phyloP scores from a whole-genome alignment of 2,888 invertebrate species.

The Salpingus planirostris region DNA sequence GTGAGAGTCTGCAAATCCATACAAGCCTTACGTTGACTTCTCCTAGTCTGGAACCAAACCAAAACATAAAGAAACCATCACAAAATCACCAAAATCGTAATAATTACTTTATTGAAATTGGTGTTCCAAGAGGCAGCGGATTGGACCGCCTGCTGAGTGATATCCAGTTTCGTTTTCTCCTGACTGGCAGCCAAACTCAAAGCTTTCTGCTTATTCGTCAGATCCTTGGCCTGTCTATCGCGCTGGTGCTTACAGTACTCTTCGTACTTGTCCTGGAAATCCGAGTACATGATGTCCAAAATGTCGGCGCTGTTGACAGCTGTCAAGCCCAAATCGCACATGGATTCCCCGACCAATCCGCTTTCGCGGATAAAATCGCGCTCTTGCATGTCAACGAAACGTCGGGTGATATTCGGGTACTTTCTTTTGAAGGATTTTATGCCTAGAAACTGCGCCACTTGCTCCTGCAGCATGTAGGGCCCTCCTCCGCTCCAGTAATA shows the following conservation, averaged over 20 bases:
- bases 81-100: conserved; percentile 1
- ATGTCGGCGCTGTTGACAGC: conserved; percentile 89
- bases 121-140: conserved; percentile 86
- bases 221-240: conserved; percentile 60
- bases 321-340: conserved; percentile 89
- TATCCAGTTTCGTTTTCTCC: conserved; percentile 52
- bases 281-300: conserved; percentile 88
- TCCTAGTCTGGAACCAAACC: conserved; percentile 41
- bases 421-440: conserved; percentile 96
- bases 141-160: conserved; percentile 73
- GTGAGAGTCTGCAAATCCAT: conserved; percentile 89
- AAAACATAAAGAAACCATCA: conserved; percentile 5
- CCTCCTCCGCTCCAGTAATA: conserved; percentile 84
- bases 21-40: conserved; percentile 70
- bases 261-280: conserved; percentile 92
- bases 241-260: conserved; percentile 72
- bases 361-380: conserved; percentile 77
- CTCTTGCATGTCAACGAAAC: conserved; percentile 85
- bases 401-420: conserved; percentile 60
- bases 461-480: conserved; percentile 93
- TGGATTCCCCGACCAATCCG: conserved; percentile 72
- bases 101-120: conserved; percentile 59
- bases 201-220: conserved; percentile 59
- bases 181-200: conserved; percentile 47
- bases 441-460: conserved; percentile 86